Base-by-base conservation (phyloP, 2,113 vertebrate genomes). In the Oryzias woworae region DNA sequence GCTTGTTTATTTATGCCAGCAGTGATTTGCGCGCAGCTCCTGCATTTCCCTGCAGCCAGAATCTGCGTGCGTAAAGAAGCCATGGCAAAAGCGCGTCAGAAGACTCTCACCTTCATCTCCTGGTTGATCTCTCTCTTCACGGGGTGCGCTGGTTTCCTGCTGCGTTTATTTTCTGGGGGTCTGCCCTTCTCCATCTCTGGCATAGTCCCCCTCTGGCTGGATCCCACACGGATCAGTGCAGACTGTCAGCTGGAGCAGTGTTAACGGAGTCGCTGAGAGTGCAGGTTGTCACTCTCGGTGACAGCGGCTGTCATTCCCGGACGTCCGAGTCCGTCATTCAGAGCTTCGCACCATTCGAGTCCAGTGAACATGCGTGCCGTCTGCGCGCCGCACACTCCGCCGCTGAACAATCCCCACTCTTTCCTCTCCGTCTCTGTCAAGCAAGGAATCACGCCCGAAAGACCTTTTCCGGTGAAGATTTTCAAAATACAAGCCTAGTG, bases 111-210 rank as follows among this genome's bases (percentile, higher is more conserved):
- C 95, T 98, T 96, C 96, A 98, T 96, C 89, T 98, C 96, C 80
- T 96, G 94, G 75, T 95, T 96, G 88, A 96, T 95, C 89, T 96
- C 96, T 85, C 96, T 93, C 80, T 96, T 96, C 55, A 98, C 93
- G 1, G 96, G 96, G 87, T 94, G 95, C 78, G 95, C 94, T 85
- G 94, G 94, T 86, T 96, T 95, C 88, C 96, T 95, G 91, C 96
- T 98, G 84, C 96, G 91, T 89, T 98, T 98, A 91, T 94, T 96
- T 96, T 98, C 96, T 65, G 96, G 94, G 64, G 96, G 94, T 95
- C 95, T 95, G 82, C 94, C 95, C 91, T 95, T 96, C 91, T 98
- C 96, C 95, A 96, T 97, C 93, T 96, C 95, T 94, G 94, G 94
- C 96, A 96, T 96, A 93, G 93, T 94, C 92, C 92, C 83, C 87